Percentiles rank a stretch among this genome's conserved stretches.
phyloP scores from a whole-genome alignment of 2,888 invertebrate species.

The Alsophila aescularia region DNA sequence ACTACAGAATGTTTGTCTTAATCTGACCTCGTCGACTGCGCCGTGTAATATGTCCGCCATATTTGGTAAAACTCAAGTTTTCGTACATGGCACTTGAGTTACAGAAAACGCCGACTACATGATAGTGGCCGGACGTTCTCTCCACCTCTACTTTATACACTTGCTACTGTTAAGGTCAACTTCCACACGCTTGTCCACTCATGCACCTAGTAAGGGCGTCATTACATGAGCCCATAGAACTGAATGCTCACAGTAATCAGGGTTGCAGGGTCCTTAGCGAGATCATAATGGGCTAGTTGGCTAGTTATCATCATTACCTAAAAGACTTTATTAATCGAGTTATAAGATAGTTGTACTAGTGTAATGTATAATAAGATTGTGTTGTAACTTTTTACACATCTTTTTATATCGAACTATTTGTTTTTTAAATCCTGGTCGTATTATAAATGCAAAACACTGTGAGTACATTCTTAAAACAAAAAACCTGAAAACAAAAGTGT shows the following conservation, averaged over 20 bases:
- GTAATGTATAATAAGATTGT: not conserved
- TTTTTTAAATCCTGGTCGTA: too few species aligned
- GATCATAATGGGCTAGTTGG: constrained; percentile 1
- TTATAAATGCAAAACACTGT: too few species aligned
- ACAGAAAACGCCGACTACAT: not conserved
- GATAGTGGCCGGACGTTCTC: constrained; percentile 3
- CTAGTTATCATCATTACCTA: constrained; percentile 9
- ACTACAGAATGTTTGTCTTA: too few species aligned
- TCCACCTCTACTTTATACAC: constrained; percentile 9
- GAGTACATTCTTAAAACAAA: too few species aligned
- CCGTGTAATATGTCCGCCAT: too few species aligned
- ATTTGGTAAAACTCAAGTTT: too few species aligned
- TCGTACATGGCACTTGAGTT: too few species aligned
- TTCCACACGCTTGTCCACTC: constrained; percentile 35
- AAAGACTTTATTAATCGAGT: constrained; percentile 8
- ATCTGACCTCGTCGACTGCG: too few species aligned
- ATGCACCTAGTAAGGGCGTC: constrained; percentile 35
- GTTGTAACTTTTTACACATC: not conserved
- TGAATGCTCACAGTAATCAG: constrained; percentile 24
- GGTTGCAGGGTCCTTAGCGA: constrained; percentile 19
- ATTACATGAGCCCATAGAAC: constrained; percentile 27
- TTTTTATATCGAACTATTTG: too few species aligned
- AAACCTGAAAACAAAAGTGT: too few species aligned
- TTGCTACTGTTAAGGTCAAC: constrained; percentile 29
- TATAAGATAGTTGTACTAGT: constrained; percentile 1